Percentiles rank a stretch among this genome's conserved stretches.
These are phyloP conservation scores for Urosaurus nigricauda DNA, from an alignment of 2,797 vertebrate species.

Conservation along the genomic window DNA sequence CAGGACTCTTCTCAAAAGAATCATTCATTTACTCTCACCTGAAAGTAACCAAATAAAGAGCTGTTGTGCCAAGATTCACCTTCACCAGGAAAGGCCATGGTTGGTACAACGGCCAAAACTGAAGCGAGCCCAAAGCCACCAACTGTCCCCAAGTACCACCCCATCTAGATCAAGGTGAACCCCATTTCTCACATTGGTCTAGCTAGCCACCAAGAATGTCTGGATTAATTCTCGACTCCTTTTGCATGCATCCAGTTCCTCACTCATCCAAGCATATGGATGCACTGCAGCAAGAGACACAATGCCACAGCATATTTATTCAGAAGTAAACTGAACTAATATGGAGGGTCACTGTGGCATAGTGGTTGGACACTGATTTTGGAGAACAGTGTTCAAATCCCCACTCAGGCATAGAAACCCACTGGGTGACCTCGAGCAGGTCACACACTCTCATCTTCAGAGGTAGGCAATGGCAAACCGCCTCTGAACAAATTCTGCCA, in stretches of 20 bases:
- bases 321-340: not conserved
- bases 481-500: too few species aligned
- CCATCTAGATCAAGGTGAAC: not conserved
- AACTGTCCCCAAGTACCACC: not conserved
- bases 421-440: too few species aligned
- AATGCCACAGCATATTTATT: not conserved
- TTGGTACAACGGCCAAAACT: not conserved
- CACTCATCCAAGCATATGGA: not conserved
- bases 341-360: too few species aligned
- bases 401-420: too few species aligned
- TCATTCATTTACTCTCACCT: not conserved
- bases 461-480: too few species aligned
- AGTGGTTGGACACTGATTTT: too few species aligned
- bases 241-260: not conserved
- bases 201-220: not conserved
- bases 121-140: too few species aligned
- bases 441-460: too few species aligned
- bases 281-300: not conserved
- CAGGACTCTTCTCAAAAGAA: not conserved
- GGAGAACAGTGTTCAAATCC: too few species aligned
- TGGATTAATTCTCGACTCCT: not conserved
- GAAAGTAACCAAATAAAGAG: not conserved
- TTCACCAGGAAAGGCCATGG: not conserved
- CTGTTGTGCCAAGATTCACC: not conserved
- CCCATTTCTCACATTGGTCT: not conserved